These are phyloP conservation scores for Eublepharis macularius DNA, from an alignment of 2,113 vertebrate genomes.

Conservation along the genomic window DNA sequence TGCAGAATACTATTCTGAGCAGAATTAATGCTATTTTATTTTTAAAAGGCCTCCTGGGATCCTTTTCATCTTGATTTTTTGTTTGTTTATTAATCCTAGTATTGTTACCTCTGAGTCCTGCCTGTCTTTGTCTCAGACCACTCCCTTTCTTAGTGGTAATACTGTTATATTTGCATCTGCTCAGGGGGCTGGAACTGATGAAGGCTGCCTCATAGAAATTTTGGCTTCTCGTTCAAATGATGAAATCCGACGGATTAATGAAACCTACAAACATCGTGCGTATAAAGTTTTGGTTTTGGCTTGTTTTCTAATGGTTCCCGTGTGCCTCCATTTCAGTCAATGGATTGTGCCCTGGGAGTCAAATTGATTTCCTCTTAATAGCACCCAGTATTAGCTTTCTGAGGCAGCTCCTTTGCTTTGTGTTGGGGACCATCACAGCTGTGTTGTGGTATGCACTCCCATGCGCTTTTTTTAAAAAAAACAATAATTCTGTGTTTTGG, in stretches of 20 bases:
- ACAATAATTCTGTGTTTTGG: neutral
- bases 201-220: constrained; percentile 93
- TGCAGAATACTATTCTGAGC: neutral
- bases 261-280: constrained; percentile 82
- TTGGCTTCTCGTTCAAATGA: constrained; percentile 85
- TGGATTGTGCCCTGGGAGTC: neutral
- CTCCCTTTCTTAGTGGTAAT: neutral
- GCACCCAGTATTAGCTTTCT: neutral
- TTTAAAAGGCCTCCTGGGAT: too few relatives aligned
- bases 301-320: neutral
- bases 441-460: neutral
- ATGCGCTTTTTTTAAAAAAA: neutral
- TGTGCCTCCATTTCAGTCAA: neutral
- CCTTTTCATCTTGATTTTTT: neutral
- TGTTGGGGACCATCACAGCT: neutral
- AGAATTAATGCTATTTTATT: neutral
- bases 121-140: too few relatives aligned
- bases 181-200: constrained; percentile 94
- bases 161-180: neutral
- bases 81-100: neutral
- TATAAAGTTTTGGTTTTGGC: neutral
- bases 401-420: neutral
- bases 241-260: constrained; percentile 81
- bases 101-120: neutral
- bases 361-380: neutral